Conservation (phyloP, 2,113 vertebrate species). For the Antechinus flavipes region DNA sequence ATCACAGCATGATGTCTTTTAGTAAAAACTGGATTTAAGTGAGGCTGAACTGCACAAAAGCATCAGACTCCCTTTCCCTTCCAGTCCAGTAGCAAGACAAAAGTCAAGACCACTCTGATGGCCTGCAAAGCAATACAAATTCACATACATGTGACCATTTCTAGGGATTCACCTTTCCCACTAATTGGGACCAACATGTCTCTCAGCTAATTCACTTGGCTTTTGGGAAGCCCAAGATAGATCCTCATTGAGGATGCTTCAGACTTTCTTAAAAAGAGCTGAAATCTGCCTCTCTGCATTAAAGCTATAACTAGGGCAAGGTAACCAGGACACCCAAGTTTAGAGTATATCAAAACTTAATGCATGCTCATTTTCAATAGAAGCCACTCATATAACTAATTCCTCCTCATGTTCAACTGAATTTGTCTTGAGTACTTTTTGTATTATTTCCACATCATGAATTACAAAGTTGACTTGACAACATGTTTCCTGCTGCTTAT, state of each 20-base stretch:
- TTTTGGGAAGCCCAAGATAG: neutral
- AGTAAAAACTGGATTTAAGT: too few relatives aligned
- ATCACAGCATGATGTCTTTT: too few relatives aligned
- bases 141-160: neutral
- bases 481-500: neutral
- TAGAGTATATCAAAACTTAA: neutral
- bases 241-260: neutral
- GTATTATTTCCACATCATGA: neutral
- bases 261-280: neutral
- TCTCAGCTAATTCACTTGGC: neutral
- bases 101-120: too few relatives aligned
- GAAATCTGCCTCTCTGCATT: neutral
- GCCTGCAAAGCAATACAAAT: neutral
- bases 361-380: neutral
- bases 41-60: too few relatives aligned
- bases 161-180: neutral
- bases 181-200: neutral
- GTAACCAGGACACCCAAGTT: neutral
- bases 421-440: neutral
- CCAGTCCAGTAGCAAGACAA: too few relatives aligned
- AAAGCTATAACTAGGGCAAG: neutral
- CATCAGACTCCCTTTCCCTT: too few relatives aligned
- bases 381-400: neutral
- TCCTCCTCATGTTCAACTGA: neutral
- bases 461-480: neutral